phyloP scores from a whole-genome alignment of 2,113 vertebrate species.

The Salminus brasiliensis region DNA sequence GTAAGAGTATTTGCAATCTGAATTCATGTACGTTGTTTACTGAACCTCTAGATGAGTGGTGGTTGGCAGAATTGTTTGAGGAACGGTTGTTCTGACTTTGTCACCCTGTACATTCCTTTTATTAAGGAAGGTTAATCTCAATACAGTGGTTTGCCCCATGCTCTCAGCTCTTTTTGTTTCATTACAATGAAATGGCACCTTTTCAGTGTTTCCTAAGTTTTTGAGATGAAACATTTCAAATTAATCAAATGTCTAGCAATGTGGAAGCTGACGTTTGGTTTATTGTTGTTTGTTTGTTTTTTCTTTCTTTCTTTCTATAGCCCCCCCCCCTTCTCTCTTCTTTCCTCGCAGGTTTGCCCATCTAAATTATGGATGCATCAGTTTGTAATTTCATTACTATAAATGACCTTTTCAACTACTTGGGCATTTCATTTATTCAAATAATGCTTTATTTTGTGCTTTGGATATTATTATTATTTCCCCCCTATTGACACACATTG shows the following conservation, averaged over 20 bases:
- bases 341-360: not conserved
- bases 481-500: not conserved
- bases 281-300: not conserved
- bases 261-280: not conserved
- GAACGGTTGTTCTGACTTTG: not conserved
- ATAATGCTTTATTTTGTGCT: constrained; percentile 30
- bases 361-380: not conserved
- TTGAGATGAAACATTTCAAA: not conserved
- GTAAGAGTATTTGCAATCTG: constrained; percentile 66
- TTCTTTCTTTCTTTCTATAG: not conserved
- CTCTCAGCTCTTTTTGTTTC: constrained; percentile 3
- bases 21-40: constrained; percentile 68
- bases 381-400: constrained; percentile 50
- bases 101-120: constrained; percentile 55
- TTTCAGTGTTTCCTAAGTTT: constrained; percentile 1
- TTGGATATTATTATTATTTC: not conserved
- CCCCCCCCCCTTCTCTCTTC: too few relatives aligned
- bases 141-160: constrained; percentile 30
- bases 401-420: constrained; percentile 50
- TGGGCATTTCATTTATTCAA: not conserved
- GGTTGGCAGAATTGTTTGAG: constrained; percentile 35
- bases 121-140: constrained; percentile 34
- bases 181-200: not conserved
- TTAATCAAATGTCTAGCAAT: not conserved
- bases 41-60: constrained; percentile 52